Base-by-base conservation (phyloP, 2,113 vertebrate species). In the Pampusana beccarii region DNA sequence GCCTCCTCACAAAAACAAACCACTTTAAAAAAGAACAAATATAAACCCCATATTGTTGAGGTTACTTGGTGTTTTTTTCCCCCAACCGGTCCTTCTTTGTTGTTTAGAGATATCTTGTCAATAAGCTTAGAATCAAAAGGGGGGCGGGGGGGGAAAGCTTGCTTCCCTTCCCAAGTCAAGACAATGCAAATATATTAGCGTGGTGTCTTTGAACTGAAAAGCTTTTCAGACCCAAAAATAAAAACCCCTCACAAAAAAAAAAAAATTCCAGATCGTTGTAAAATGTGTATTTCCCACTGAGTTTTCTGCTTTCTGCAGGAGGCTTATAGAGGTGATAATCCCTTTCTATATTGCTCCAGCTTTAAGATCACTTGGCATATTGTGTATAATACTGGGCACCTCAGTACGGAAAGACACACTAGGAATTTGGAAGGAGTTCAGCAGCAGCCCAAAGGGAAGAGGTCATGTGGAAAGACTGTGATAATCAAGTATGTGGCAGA, bases 401-500 rank as follows among this genome's bases (percentile, higher is more conserved):
- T 95, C 57, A 4, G 4, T 95, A 78, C 90, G 93, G 95, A 96
- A 96, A 97, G 93, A 67, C 88, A 71, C 91, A 96, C 61, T 65
- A 96, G 88, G 92, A 96, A 95, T 93, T 95, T 96, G 95, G 91
- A 95, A 94, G 78, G 94, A 95, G 93, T 91, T 95, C 95, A 95
- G 72, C 33, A 3, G 73, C 90, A 92, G 14, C 92, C 77, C 83
- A 42, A 51, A 88, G 78, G 75, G 90, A 95, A 75, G 42, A 83
- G 91, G 83, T 96, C 83, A 90, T 85, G 92, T 88, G 88, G 96
- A 96, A 94, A 92, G 95, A 87, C 96, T 94, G 93, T 14, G 24
- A 75, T 94, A 79, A 94, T 95, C 92, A 96, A 94, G 93, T 65
- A 91, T 86, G 93, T n/a, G 17, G 69, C 88, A 96, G 80, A 91